Conservation (phyloP, 2,797 vertebrate genomes). For the Enoplosus armatus region DNA sequence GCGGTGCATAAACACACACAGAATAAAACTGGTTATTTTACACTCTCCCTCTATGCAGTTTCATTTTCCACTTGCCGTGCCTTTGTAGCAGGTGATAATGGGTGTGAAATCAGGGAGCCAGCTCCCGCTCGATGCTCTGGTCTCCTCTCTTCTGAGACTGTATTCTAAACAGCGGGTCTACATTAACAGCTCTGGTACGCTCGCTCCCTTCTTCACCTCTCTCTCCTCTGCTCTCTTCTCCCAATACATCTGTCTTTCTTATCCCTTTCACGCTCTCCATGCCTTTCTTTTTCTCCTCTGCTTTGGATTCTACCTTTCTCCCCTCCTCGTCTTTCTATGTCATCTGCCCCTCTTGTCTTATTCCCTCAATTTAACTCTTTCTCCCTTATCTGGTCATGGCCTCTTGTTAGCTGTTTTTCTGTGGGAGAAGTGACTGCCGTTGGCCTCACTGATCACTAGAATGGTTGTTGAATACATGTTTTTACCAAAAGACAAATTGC, state of each 20-base stretch:
- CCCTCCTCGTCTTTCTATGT: not conserved
- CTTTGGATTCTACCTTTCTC: conserved; percentile 2
- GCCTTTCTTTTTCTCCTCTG: not conserved
- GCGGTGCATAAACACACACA: conserved; percentile 20
- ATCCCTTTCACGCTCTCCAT: not conserved
- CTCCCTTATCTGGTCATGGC: not conserved
- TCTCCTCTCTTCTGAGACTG: conserved; percentile 60
- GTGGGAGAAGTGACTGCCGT: not conserved
- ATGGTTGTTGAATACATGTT: not conserved
- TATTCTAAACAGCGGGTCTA: conserved; percentile 54
- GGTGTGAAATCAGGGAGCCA: conserved; percentile 74
- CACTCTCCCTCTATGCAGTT: conserved; percentile 44
- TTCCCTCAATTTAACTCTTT: conserved; percentile 3
- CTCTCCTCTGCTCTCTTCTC: conserved; percentile 1
- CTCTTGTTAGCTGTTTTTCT: not conserved
- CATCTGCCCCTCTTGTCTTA: not conserved
- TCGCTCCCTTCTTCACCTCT: not conserved
- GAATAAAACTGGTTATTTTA: conserved; percentile 61
- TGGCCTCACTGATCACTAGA: not conserved
- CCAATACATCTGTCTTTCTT: conserved; percentile 12
- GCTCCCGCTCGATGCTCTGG: conserved; percentile 35
- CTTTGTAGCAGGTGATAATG: conserved; percentile 74
- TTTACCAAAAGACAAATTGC: not conserved
- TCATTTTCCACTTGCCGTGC: conserved; percentile 70
- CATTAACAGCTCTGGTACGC: conserved; percentile 39